Percentiles rank a stretch among this genome's conserved stretches.
Evolutionary conservation across 2,113 vertebrate genomes (phyloP).

Genomic region (Guaruba guarouba): DNA sequence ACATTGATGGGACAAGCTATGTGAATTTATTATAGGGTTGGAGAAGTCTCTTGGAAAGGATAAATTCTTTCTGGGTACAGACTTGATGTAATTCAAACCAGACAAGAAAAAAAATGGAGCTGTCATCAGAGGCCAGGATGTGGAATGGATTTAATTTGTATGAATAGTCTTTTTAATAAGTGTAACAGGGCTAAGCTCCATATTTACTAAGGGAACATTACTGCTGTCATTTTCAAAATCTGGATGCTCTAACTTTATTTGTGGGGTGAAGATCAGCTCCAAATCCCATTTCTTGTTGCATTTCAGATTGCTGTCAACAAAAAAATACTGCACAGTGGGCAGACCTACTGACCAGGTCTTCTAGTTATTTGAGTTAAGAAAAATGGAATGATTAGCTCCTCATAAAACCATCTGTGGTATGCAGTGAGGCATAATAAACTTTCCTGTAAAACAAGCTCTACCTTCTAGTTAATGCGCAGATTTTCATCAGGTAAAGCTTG

Average conservation of each 20-base stretch:
- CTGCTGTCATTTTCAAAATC: constrained; percentile 71
- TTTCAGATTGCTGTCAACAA: background rate
- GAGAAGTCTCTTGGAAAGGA: constrained; percentile 78
- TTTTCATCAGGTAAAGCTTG: background rate
- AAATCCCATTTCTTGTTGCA: constrained; percentile 45
- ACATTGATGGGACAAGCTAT: constrained; percentile 73
- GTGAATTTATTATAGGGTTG: constrained; percentile 79
- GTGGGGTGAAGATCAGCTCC: constrained; percentile 37
- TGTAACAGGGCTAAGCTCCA: constrained; percentile 73
- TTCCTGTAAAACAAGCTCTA: constrained; percentile 17
- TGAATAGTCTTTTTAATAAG: constrained; percentile 81
- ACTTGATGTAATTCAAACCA: constrained; percentile 78
- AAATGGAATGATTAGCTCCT: constrained; percentile 37
- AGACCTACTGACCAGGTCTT: constrained; percentile 1
- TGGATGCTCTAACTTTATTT: constrained; percentile 71
- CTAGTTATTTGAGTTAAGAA: constrained; percentile 39
- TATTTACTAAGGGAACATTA: constrained; percentile 67
- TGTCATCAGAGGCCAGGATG: constrained; percentile 74
- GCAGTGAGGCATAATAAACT: constrained; percentile 1
- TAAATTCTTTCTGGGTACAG: constrained; percentile 78
- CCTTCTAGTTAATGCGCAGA: constrained; percentile 4
- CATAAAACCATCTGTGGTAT: constrained; percentile 12
- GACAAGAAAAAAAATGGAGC: constrained; percentile 74
- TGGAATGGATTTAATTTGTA: constrained; percentile 80
- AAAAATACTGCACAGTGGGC: background rate